Percentiles rank a stretch among this genome's conserved stretches.
Conservation (phyloP, 2,113 vertebrate species). For the Ochotona curzoniae region DNA sequence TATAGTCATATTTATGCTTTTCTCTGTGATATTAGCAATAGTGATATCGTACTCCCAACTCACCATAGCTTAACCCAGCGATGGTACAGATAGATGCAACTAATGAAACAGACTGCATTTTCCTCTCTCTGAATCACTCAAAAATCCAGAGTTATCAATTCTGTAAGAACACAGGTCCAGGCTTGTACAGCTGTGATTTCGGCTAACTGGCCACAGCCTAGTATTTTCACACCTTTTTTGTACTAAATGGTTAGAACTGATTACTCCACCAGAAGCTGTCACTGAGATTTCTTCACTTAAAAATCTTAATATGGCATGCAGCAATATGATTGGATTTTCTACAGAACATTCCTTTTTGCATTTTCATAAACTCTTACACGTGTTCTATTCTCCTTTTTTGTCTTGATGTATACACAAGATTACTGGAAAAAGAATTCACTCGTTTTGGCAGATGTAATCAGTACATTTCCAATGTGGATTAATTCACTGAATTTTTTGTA, state of each 20-base stretch:
- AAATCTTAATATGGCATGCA: constrained; percentile 90
- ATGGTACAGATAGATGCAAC: constrained; percentile 50
- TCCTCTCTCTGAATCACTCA: constrained; percentile 72
- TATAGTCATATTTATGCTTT: neutral
- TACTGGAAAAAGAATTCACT: constrained; percentile 37
- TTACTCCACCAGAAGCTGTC: constrained; percentile 87
- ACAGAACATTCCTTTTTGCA: constrained; percentile 79
- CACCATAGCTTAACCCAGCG: constrained; percentile 65
- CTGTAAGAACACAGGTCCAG: constrained; percentile 89
- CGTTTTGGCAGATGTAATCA: constrained; percentile 75
- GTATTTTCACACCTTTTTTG: constrained; percentile 91
- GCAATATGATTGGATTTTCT: constrained; percentile 76
- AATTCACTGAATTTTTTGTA: constrained; percentile 83
- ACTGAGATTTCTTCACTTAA: constrained; percentile 88
- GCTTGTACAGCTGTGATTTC: constrained; percentile 91
- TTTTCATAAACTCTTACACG: constrained; percentile 84
- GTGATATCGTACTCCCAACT: constrained; percentile 59
- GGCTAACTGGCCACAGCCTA: constrained; percentile 91
- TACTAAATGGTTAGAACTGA: constrained; percentile 91
- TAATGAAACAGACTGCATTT: constrained; percentile 75
- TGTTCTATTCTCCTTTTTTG: constrained; percentile 80
- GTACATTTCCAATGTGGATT: constrained; percentile 81
- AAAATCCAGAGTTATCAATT: constrained; percentile 85
- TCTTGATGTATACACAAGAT: constrained; percentile 77
- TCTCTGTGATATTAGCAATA: neutral